Evolutionary conservation across 2,797 vertebrate species (phyloP).

Genomic region (Hapalemur alaotrensis): DNA sequence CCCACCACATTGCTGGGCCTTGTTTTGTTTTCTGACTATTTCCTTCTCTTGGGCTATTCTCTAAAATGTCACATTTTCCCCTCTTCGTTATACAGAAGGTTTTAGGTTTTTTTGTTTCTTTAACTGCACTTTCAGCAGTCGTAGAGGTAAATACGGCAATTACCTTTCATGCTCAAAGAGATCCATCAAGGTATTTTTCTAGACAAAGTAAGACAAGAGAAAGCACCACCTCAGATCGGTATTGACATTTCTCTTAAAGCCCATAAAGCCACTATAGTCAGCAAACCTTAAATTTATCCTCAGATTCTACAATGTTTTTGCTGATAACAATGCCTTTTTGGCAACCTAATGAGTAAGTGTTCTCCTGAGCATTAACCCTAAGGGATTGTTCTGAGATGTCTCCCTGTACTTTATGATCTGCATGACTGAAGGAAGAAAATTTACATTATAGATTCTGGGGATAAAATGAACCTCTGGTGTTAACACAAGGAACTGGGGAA

Average conservation of each 20-base stretch:
- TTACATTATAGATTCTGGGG: not conserved
- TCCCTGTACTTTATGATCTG: not conserved
- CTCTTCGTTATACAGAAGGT: not conserved
- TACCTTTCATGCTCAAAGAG: not conserved
- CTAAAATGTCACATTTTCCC: not conserved
- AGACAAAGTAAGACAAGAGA: not conserved
- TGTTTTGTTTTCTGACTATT: not conserved
- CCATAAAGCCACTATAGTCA: not conserved
- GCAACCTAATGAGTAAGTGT: not conserved
- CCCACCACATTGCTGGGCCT: not conserved
- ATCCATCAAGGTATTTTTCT: not conserved
- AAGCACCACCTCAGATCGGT: not conserved
- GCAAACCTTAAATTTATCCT: not conserved
- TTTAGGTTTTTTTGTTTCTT: not conserved
- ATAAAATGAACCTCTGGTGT: not conserved
- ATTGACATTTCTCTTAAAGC: constrained; percentile 4
- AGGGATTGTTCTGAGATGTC: not conserved
- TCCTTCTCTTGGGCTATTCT: not conserved
- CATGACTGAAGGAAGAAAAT: not conserved
- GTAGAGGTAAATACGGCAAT: not conserved
- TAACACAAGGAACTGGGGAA: not conserved
- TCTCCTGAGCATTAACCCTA: not conserved
- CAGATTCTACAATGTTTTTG: not conserved
- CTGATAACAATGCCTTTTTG: not conserved
- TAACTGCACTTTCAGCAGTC: not conserved